These are phyloP conservation scores for Chromobotia macracanthus DNA, from an alignment of 2,797 vertebrate species.

Conservation along the genomic window DNA sequence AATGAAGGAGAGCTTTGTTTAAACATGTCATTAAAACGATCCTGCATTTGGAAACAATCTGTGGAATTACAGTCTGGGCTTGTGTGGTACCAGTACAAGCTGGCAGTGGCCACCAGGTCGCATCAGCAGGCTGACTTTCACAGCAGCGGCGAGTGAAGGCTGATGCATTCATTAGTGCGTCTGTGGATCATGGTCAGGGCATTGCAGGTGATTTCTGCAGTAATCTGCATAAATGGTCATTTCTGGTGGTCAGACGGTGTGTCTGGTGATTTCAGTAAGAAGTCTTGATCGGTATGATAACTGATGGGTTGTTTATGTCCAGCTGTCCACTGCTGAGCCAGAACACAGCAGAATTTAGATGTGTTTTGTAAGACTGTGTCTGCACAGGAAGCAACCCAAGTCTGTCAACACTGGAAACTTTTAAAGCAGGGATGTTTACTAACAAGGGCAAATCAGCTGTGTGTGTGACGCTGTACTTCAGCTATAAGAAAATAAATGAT, in stretches of 20 bases:
- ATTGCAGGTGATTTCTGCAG: neutral
- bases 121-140: slow-evolving; percentile 32
- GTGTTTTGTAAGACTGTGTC: too few species aligned
- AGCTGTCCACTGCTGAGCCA: too few species aligned
- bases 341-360: too few species aligned
- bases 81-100: slow-evolving; percentile 1
- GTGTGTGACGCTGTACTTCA: too few species aligned
- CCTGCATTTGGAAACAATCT: slow-evolving; percentile 40
- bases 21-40: slow-evolving; percentile 50
- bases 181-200: neutral
- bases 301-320: too few species aligned
- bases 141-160: neutral
- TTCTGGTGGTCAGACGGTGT: neutral
- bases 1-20: slow-evolving; percentile 40
- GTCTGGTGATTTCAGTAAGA: too few species aligned
- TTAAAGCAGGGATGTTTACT: too few species aligned
- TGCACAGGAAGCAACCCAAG: too few species aligned
- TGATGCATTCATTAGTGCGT: slow-evolving; percentile 2
- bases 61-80: slow-evolving; percentile 29
- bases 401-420: too few species aligned
- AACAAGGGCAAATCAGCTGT: too few species aligned
- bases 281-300: too few species aligned
- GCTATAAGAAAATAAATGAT: too few species aligned
- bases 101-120: slow-evolving; percentile 46
- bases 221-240: slow-evolving; percentile 1